Evolutionary conservation across 2,888 invertebrate genomes (phyloP), one percentile per base, ranked within the genome.

Genomic region (Aspidiotus destructor): DNA sequence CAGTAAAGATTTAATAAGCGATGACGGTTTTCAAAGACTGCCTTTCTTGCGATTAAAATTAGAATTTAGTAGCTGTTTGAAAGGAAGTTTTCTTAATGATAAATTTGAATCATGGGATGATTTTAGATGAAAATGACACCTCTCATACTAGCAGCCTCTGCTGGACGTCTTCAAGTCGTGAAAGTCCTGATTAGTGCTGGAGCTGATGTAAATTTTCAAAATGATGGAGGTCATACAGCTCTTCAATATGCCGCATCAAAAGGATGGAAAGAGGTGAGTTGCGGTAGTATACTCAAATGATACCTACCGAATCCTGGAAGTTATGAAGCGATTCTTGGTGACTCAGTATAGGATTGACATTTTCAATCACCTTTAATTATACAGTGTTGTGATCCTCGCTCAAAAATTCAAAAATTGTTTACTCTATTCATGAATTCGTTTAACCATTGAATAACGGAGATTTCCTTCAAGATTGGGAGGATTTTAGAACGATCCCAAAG

Each of bases 221-320:
- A 86, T 67, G 78, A 77, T 70, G 84, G 86, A 70, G 89, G 89
- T 0, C 91, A 92, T 77, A 86, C 89, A 52, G 81, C 91, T 9
- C 77, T 93, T 63, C 91, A 91, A 75, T 92, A 92, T 80, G 89
- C 90, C 55, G 86, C 89, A 70, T 92, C 92, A 0, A 92, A 92
- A 79, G 87, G 89, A 70, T 86, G 87, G 81, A 78, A 81, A 73
- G 83, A 86, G 77, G 88, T 88, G 77, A 74, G 28, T 28, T 28
- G 28, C 5, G 74, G 68, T 63, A 10, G 48, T 41, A 28, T 28
- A 5, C 28, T 28, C 28, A 28, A 28, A 28, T 28, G 1, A 5
- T 28, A 28, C 28, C 5, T 5, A 28, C 28, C 28, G 5, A 28
- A 28, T 3, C 28, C 28, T 28, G 28, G 5, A 28, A 28, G 28